Base-by-base conservation (phyloP, 1,140 invertebrate genomes). In the Bilobella aurantiaca region DNA sequence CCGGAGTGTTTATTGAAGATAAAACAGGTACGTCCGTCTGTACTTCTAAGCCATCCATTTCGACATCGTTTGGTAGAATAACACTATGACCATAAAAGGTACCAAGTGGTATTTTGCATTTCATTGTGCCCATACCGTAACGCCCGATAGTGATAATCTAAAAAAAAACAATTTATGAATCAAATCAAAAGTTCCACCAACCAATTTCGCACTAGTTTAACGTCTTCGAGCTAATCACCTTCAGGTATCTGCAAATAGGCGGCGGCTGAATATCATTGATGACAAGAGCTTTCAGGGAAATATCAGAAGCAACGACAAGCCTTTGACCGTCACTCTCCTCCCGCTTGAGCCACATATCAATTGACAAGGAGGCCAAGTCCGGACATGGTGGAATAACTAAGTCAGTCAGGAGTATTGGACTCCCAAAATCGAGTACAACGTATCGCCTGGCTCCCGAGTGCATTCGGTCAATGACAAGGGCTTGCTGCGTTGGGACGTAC, bases 401-500 rank as follows among this genome's bases (percentile, higher is more conserved):
- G 76, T 96, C 93, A 0, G 91, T 96, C 3, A 96, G 81, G 0
- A 91, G 77, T 53, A 94, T 80, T 1, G 88, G 85, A 67, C 87
- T 84, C 25, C 91, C 91, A 78, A 96, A 93, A 78, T 96, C 92
- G 16, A 96, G 79, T 12, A 91, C 88, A 53, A 95, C 89, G 79
- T 91, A 94, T 65, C 91, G 70, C 53, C 81, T 75, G 14, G 68
- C 68, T 28, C 68, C 68, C 25, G 90, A 91, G 78, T 93, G 89
- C 88, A 95, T 93, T 67, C 91, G 81, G 75, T 96, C 91, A 49
- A 96, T 90, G n/a, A 94, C 86, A 58, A 94, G 82, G 70, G 88
- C 88, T 74, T 91, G 88, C 65, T 90, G 87, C 25, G 88, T 85
- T 27, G 89, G 87, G 62, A 86, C 84, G 47, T 82, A 81, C 58